Conservation (phyloP, 2,113 vertebrate species). For the Sterrhoptilus dennistouni region DNA sequence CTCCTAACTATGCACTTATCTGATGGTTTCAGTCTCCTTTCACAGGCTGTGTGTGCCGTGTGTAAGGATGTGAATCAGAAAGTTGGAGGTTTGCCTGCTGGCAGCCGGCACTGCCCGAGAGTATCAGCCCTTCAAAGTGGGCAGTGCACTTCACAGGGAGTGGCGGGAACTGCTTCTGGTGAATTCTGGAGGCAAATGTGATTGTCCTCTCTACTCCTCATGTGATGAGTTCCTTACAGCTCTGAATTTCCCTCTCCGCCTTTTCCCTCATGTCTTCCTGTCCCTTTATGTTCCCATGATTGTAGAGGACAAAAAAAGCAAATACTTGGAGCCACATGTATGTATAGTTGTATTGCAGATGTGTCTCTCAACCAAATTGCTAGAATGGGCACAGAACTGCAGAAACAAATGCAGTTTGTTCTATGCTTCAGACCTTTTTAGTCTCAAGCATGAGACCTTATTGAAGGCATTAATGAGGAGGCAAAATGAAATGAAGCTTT, state of each 20-base stretch:
- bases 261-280: not conserved
- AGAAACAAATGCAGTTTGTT: not conserved
- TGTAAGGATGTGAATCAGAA: not conserved
- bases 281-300: not conserved
- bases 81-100: not conserved
- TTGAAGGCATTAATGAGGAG: constrained; percentile 31
- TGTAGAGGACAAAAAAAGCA: not conserved
- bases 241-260: not conserved
- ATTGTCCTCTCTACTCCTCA: not conserved
- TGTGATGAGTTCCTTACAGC: not conserved
- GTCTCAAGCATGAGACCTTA: not conserved
- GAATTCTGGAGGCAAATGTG: not conserved
- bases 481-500: constrained; percentile 31
- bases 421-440: not conserved
- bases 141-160: not conserved
- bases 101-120: not conserved
- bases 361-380: not conserved
- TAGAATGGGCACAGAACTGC: not conserved
- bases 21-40: not conserved
- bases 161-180: not conserved
- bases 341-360: not conserved
- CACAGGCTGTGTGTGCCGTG: not conserved
- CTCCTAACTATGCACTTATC: not conserved
- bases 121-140: not conserved
- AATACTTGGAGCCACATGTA: fast-evolving